Evolutionary conservation across 2,797 vertebrate species (phyloP).

Genomic region (Microctenopoma steveboyesi): DNA sequence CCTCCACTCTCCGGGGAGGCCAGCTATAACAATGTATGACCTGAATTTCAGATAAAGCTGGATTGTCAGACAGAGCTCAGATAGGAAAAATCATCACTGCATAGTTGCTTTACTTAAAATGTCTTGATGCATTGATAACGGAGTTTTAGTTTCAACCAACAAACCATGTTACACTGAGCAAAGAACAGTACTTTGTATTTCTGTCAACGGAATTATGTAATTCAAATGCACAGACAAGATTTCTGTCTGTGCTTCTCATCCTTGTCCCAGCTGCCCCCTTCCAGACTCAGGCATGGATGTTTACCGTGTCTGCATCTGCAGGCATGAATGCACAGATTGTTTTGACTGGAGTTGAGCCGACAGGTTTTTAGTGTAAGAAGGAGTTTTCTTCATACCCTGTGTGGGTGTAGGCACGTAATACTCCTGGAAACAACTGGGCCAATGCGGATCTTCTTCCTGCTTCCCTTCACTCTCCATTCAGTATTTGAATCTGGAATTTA

Average conservation of each 20-base stretch:
- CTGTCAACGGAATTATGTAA: constrained; percentile 10
- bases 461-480: constrained; percentile 58
- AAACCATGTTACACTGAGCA: constrained; percentile 15
- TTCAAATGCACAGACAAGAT: constrained; percentile 20
- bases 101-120: constrained; percentile 12
- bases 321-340: constrained; percentile 76
- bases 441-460: constrained; percentile 60
- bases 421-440: constrained; percentile 50
- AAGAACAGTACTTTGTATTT: constrained; percentile 6
- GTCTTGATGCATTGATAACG: constrained; percentile 39
- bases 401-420: constrained; percentile 69
- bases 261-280: constrained; percentile 31
- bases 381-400: constrained; percentile 66
- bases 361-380: constrained; percentile 36
- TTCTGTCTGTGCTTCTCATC: constrained; percentile 46
- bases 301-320: constrained; percentile 64
- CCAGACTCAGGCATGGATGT: constrained; percentile 46
- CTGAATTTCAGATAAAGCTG: constrained; percentile 72
- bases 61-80: constrained; percentile 40
- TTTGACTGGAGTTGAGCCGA: constrained; percentile 50
- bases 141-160: constrained; percentile 11
- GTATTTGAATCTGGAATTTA: constrained; percentile 63
- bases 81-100: constrained; percentile 16
- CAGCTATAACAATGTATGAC: constrained; percentile 76
- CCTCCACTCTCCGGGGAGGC: constrained; percentile 52